Evolutionary conservation across 2,888 invertebrate genomes (phyloP), one percentile per base, ranked within the genome.

Genomic region (Drosophila fungiperda): DNA sequence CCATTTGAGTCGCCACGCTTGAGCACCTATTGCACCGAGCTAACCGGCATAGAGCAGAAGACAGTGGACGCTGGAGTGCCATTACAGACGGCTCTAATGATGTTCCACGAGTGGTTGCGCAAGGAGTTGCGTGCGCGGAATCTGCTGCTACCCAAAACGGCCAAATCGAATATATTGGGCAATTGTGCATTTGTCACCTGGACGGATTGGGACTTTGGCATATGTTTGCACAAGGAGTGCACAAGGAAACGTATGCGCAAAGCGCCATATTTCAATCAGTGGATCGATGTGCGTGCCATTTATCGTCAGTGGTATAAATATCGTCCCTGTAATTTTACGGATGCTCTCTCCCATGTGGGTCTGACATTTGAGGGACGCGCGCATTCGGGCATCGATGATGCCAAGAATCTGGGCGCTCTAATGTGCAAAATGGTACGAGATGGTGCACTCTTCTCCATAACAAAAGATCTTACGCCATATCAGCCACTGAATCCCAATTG

Each of bases 131-230:
- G 91, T 3, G 75, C 87, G 3, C 90, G 92, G 2, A 91, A 91
- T 67, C 76, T 93, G n/a, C 61, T 83, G 36, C 76, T 93, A 77
- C 93, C 93, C 29, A 92, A 94, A 78, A 91, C 91, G 76, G 92
- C 92, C 50, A 93, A 94, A 70, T 94, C 94, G 60, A 93, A 93
- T 62, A 89, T 94, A 74, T 81, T 91, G 63, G 93, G 93, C 68
- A 93, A 93, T 78, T 94, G 94, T 78, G 93, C 93, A 7, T 94
- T 94, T 81, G 94, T 94, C 52, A 95, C 95, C 36, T 95, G 95
- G 95, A 94, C 94, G 73, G 95, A 95, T 91, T 95, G 95, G 95
- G 95, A 95, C 91, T 93, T 95, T 57, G 94, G 94, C 9, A 94
- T 94, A 29, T 95, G 95, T 78, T 90, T 95, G 35, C 92, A 93